phyloP scores from a whole-genome alignment of 2,113 vertebrate genomes.

The Zingel zingel region DNA sequence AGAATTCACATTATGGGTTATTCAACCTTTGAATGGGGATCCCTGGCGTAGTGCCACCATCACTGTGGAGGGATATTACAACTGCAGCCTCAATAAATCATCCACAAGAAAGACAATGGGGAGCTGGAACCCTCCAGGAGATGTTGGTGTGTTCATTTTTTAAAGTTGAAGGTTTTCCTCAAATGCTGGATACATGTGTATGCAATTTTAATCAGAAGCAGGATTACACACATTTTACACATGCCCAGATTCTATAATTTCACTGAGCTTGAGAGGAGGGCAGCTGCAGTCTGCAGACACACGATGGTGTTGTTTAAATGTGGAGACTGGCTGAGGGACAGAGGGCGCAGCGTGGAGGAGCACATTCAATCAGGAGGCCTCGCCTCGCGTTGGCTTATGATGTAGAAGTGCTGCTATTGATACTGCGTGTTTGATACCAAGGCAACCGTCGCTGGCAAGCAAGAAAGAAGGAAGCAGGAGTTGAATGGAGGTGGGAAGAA shows the following conservation, averaged over 20 bases:
- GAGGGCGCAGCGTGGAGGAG: slow-evolving; percentile 42
- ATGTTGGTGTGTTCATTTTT: background rate
- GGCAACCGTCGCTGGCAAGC: background rate
- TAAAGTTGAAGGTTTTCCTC: background rate
- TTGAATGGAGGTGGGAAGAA: background rate
- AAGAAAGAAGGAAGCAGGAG: slow-evolving; percentile 5
- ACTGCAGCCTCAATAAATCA: background rate
- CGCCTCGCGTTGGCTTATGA: slow-evolving; percentile 55
- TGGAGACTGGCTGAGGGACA: slow-evolving; percentile 50
- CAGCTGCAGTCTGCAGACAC: slow-evolving; percentile 63
- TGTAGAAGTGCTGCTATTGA: slow-evolving; percentile 56
- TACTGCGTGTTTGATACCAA: slow-evolving; percentile 63
- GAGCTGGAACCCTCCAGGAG: slow-evolving; percentile 1
- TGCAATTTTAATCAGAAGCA: background rate
- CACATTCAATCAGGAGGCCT: slow-evolving; percentile 57
- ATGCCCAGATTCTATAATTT: background rate
- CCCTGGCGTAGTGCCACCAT: background rate
- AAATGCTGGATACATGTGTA: background rate
- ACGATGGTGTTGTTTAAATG: slow-evolving; percentile 71
- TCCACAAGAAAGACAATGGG: slow-evolving; percentile 1
- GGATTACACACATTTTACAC: background rate
- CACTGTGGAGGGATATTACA: slow-evolving; percentile 2
- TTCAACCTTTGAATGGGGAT: background rate
- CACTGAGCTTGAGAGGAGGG: slow-evolving; percentile 39
- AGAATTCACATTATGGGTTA: background rate